Conservation (phyloP, 92 coral and sea anemone genomes). For the Isaurus tuberculatus region DNA sequence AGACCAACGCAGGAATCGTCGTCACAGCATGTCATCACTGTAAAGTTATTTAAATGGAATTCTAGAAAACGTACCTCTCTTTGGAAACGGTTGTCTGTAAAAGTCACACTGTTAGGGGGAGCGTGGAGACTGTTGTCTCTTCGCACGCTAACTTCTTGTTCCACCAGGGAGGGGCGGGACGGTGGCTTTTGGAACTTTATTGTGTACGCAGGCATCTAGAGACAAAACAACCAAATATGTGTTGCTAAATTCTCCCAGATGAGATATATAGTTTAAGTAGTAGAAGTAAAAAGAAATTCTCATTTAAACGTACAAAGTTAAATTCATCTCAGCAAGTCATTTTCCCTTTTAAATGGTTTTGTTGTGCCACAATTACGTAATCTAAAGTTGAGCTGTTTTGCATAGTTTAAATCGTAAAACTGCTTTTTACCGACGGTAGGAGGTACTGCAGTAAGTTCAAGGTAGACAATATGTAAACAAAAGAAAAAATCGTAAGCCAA, state of each 20-base stretch:
- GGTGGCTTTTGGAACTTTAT: slow-evolving; percentile 52
- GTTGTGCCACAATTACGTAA: too few relatives aligned
- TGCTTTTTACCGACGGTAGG: too few relatives aligned
- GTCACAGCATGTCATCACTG: not conserved
- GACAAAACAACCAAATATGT: not conserved
- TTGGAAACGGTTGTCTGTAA: not conserved
- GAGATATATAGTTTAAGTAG: not conserved
- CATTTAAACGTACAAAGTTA: too few relatives aligned
- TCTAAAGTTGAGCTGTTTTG: too few relatives aligned
- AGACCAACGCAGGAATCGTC: too few relatives aligned
- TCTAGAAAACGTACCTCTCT: slow-evolving; percentile 11
- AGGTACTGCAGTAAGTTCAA: too few relatives aligned
- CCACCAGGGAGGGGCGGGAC: slow-evolving; percentile 8
- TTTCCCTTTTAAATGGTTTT: too few relatives aligned
- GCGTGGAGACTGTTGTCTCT: slow-evolving; percentile 1
- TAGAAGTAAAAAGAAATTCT: too few relatives aligned
- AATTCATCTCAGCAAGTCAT: too few relatives aligned
- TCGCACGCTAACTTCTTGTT: slow-evolving; percentile 6
- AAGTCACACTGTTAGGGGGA: slow-evolving; percentile 4
- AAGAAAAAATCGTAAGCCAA: too few relatives aligned
- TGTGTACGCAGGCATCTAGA: slow-evolving; percentile 39
- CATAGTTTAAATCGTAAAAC: too few relatives aligned
- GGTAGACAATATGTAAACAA: too few relatives aligned
- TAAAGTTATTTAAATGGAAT: not conserved
- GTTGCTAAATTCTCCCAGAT: not conserved